phyloP scores from a whole-genome alignment of 2,888 invertebrate species.

The Hemithea aestivaria region DNA sequence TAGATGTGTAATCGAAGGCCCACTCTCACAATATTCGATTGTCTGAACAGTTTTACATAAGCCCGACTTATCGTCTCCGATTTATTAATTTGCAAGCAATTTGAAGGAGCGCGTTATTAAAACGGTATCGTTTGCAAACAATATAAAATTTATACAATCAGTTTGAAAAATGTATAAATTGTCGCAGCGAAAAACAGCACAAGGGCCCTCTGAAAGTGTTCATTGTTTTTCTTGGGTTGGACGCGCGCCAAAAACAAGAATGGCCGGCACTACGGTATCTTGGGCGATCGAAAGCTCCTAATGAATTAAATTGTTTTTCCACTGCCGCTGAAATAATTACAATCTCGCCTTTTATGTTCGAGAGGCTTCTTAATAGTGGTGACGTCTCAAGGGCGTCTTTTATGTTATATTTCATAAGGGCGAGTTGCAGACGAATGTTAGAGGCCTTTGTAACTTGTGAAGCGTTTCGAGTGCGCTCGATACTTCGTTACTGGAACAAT shows the following conservation, averaged over 20 bases:
- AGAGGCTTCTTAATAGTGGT: constrained; percentile 16
- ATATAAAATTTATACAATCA: constrained; percentile 20
- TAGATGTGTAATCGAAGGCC: too few species aligned
- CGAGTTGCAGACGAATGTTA: background rate
- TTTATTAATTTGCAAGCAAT: constrained; percentile 20
- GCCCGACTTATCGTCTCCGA: constrained; percentile 8
- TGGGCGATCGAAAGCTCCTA: constrained; percentile 20
- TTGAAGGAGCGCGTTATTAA: constrained; percentile 16
- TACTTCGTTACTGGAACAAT: too few species aligned
- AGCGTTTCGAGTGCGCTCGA: too few species aligned
- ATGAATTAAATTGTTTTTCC: constrained; percentile 30
- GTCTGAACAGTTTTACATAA: constrained; percentile 14
- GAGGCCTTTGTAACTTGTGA: background rate
- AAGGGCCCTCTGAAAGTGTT: constrained; percentile 18
- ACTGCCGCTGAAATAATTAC: constrained; percentile 26
- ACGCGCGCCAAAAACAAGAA: constrained; percentile 28
- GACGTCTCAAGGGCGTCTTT: constrained; percentile 19
- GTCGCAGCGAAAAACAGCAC: constrained; percentile 12
- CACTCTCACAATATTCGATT: constrained; percentile 7
- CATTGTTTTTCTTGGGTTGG: constrained; percentile 32
- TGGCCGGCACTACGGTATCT: constrained; percentile 20
- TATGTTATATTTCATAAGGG: constrained; percentile 5
- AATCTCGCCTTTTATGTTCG: constrained; percentile 22
- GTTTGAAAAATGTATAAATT: constrained; percentile 16
- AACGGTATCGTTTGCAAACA: constrained; percentile 17